Evolutionary conservation across 2,797 vertebrate species (phyloP).

Genomic region (Gymnocypris eckloni): DNA sequence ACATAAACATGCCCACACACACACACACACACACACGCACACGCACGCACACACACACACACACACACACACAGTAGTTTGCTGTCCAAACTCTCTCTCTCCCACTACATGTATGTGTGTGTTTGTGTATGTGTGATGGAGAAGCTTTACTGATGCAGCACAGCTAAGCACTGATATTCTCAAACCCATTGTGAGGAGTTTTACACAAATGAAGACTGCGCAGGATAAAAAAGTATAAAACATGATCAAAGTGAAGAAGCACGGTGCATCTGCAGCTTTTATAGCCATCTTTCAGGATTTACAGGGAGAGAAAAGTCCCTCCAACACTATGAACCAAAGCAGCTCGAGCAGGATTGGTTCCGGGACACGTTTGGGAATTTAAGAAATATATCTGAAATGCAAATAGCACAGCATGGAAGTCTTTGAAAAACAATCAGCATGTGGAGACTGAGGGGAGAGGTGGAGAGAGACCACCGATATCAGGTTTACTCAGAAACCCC

Average conservation of each 20-base stretch:
- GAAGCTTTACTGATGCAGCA: slow-evolving; percentile 23
- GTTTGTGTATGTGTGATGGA: not conserved
- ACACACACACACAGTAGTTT: not conserved
- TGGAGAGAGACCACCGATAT: slow-evolving; percentile 45
- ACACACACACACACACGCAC: no score
- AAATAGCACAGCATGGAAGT: slow-evolving; percentile 45
- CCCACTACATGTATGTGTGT: not conserved
- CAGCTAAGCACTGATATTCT: slow-evolving; percentile 37
- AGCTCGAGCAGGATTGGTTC: no score
- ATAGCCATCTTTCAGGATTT: slow-evolving; percentile 47
- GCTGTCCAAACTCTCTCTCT: slow-evolving; percentile 8
- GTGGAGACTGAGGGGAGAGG: slow-evolving; percentile 25
- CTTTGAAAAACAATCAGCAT: slow-evolving; percentile 51
- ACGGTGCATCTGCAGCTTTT: slow-evolving; percentile 43
- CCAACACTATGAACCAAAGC: no score
- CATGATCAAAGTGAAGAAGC: slow-evolving; percentile 55
- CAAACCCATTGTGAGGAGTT: slow-evolving; percentile 22
- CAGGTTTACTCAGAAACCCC: slow-evolving; percentile 49
- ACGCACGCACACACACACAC: not conserved
- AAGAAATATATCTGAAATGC: slow-evolving; percentile 57
- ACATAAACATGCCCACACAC: no score
- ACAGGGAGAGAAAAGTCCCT: slow-evolving; percentile 41
- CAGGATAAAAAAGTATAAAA: slow-evolving; percentile 47
- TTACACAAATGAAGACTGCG: slow-evolving; percentile 52
- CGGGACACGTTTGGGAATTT: slow-evolving; percentile 45